A percentile compares a stretch with the other conserved stretches of the same genome.
phyloP scores from a whole-genome alignment of 2,888 invertebrate genomes.

The Cerastis leucographa region DNA sequence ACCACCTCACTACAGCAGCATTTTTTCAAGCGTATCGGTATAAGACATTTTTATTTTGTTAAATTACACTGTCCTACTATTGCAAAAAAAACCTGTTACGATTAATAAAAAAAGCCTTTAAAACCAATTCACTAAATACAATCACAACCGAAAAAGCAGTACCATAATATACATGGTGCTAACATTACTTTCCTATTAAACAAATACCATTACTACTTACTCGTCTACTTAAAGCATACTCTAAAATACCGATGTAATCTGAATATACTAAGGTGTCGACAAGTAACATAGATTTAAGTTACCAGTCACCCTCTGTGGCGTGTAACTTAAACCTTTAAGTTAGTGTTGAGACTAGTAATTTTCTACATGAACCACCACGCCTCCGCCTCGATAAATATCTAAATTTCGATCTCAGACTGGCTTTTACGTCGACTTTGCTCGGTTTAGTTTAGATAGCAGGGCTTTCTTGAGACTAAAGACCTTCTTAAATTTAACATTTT shows the following conservation, averaged over 20 bases:
- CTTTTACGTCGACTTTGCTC: background rate
- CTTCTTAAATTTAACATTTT: background rate
- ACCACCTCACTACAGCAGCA: background rate
- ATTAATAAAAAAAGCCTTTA: background rate
- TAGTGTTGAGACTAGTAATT: constrained; percentile 66
- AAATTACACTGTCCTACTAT: background rate
- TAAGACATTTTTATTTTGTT: background rate
- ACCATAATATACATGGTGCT: background rate
- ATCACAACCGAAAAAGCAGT: background rate
- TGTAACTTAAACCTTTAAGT: constrained; percentile 63
- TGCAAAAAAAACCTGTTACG: background rate
- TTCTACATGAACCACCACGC: constrained; percentile 65
- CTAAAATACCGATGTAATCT: constrained; percentile 31
- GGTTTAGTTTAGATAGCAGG: background rate
- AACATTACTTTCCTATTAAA: constrained; percentile 14
- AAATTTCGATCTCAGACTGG: constrained; percentile 36
- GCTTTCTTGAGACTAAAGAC: background rate
- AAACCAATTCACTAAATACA: background rate
- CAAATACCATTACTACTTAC: constrained; percentile 15
- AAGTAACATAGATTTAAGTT: constrained; percentile 54
- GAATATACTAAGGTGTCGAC: constrained; percentile 48
- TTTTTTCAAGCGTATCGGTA: too few species aligned
- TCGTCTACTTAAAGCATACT: constrained; percentile 8
- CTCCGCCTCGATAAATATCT: constrained; percentile 57
- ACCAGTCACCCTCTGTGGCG: constrained; percentile 58